A percentile compares a stretch with the other conserved stretches of the same genome.
These are phyloP conservation scores for Myopa testacea DNA, from an alignment of 2,888 invertebrate genomes.

Conservation along the genomic window DNA sequence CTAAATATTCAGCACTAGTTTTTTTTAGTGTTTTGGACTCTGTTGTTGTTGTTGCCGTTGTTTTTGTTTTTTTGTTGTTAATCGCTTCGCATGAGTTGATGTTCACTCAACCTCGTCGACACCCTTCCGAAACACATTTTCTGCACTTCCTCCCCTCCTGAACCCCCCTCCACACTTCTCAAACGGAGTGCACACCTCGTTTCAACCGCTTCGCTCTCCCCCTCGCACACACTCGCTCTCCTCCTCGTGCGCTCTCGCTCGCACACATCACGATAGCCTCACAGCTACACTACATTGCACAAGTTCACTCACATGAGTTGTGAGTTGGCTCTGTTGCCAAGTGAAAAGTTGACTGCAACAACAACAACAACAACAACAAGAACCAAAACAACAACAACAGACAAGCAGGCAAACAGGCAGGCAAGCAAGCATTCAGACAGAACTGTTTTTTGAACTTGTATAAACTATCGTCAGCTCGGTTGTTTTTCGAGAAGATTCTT, in stretches of 20 bases:
- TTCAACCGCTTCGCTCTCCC: neutral
- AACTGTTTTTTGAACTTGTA: no score
- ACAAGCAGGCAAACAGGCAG: no score
- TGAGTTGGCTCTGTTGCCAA: slow-evolving; percentile 27
- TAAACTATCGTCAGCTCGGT: no score
- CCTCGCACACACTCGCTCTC: neutral
- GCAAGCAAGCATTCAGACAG: no score
- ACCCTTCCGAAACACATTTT: neutral
- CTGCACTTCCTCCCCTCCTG: neutral
- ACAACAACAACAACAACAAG: neutral
- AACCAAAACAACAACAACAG: neutral
- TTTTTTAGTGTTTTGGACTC: neutral
- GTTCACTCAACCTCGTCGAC: slow-evolving; percentile 8
- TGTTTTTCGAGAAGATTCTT: neutral
- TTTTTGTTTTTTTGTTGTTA: neutral
- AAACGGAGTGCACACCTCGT: neutral
- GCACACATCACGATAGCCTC: neutral
- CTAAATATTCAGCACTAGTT: no score
- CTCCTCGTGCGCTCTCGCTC: slow-evolving; percentile 12
- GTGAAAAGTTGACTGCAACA: slow-evolving; percentile 7
- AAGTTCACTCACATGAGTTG: neutral
- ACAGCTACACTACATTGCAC: neutral
- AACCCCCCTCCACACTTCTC: no score
- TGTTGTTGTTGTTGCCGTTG: no score
- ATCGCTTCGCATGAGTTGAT: slow-evolving; percentile 16